Conservation (phyloP, 53 echinoderm and acorn worm genomes). For the Arbacia lixula region DNA sequence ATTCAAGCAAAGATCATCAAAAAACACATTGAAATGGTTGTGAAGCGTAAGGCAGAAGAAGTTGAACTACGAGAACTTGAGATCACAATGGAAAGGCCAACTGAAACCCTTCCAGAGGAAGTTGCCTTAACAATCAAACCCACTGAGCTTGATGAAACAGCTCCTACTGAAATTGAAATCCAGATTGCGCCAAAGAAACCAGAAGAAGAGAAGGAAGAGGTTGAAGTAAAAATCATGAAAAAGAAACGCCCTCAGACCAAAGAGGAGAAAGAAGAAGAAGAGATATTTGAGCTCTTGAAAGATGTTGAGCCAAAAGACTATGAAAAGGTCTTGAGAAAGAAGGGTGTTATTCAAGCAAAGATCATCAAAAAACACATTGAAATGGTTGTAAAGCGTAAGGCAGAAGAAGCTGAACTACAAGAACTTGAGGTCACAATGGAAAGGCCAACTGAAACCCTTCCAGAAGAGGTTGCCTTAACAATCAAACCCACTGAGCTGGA, state of each 20-base stretch:
- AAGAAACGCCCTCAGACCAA: neutral
- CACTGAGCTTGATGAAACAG: slow-evolving; percentile 49
- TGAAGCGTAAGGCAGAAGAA: slow-evolving; percentile 9
- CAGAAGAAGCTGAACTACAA: slow-evolving; percentile 25
- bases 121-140: neutral
- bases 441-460: neutral
- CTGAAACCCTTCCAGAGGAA: neutral
- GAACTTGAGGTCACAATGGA: neutral
- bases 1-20: slow-evolving; percentile 55
- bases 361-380: slow-evolving; percentile 61
- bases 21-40: slow-evolving; percentile 63
- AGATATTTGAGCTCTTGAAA: slow-evolving; percentile 73
- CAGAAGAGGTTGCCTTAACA: neutral
- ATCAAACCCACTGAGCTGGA: slow-evolving; percentile 33
- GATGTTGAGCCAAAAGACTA: slow-evolving; percentile 62
- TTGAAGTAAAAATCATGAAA: neutral
- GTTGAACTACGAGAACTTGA: neutral
- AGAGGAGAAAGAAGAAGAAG: slow-evolving; percentile 46
- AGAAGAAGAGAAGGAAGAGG: neutral
- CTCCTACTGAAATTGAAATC: neutral
- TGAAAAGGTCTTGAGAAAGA: slow-evolving; percentile 63
- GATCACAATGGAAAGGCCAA: neutral
- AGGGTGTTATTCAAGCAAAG: slow-evolving; percentile 61
- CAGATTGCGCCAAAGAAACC: neutral
- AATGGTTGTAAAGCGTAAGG: slow-evolving; percentile 56